These are phyloP conservation scores for Melanotaenia nigrans DNA, from an alignment of 2,797 vertebrate species.

Conservation along the genomic window DNA sequence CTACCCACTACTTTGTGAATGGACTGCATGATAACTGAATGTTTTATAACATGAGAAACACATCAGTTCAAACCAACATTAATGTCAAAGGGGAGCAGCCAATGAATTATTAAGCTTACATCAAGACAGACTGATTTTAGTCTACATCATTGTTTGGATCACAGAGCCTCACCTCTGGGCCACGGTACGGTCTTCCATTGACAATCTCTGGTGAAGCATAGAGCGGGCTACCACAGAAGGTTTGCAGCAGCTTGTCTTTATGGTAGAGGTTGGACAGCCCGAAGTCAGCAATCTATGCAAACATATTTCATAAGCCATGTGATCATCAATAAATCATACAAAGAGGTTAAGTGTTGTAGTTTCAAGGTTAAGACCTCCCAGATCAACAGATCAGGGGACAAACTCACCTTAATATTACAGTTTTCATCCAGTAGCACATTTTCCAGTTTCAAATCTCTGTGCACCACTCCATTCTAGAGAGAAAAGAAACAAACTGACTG, in stretches of 20 bases:
- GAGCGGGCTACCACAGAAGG: slow-evolving; percentile 97
- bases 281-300: slow-evolving; percentile 95
- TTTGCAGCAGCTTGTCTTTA: slow-evolving; percentile 97
- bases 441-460: slow-evolving; percentile 99
- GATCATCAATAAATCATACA: slow-evolving; percentile 13
- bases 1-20: slow-evolving; percentile 42
- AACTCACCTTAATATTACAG: slow-evolving; percentile 97
- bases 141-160: slow-evolving; percentile 19
- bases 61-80: slow-evolving; percentile 21
- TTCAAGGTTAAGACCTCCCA: background rate
- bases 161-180: slow-evolving; percentile 89
- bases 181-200: slow-evolving; percentile 96
- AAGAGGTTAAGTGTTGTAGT: background rate
- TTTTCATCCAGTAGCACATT: slow-evolving; percentile 99
- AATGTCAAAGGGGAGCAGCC: slow-evolving; percentile 3
- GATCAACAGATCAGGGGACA: background rate
- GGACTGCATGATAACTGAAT: slow-evolving; percentile 34
- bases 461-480: slow-evolving; percentile 96
- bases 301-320: slow-evolving; percentile 8
- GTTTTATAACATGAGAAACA: slow-evolving; percentile 13
- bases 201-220: slow-evolving; percentile 99
- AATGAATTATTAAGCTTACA: slow-evolving; percentile 17
- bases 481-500: slow-evolving; percentile 24
- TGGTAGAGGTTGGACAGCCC: slow-evolving; percentile 98
- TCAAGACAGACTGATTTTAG: background rate